phyloP scores from a whole-genome alignment of 1,140 invertebrate species.

The Stegodyphus dumicola region DNA sequence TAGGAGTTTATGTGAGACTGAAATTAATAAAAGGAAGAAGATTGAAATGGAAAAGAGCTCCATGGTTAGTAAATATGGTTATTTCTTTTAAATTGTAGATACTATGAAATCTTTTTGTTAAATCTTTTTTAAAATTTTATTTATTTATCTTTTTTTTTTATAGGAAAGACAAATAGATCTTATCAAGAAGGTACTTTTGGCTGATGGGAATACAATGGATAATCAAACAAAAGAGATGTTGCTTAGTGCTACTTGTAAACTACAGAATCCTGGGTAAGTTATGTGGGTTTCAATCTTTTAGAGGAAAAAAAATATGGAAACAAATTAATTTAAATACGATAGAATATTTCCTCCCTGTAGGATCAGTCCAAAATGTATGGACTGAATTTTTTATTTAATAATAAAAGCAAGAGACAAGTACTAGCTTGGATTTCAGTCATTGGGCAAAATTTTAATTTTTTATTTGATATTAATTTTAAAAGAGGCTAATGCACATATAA shows the following conservation, averaged over 20 bases:
- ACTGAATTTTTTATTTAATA: too few species aligned
- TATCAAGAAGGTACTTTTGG: constrained; percentile 79
- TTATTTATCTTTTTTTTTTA: constrained; percentile 51
- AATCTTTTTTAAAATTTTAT: not conserved
- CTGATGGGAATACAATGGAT: constrained; percentile 76
- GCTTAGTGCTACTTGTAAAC: constrained; percentile 71
- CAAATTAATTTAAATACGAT: too few species aligned
- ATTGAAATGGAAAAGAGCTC: constrained; percentile 75
- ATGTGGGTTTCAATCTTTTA: too few species aligned
- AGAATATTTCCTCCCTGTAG: too few species aligned
- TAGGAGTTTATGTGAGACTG: constrained; percentile 80
- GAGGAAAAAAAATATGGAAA: too few species aligned
- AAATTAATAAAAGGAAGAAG: constrained; percentile 76
- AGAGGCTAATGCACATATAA: too few species aligned
- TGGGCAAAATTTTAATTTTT: too few species aligned
- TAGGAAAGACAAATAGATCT: constrained; percentile 80
- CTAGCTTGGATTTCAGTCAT: too few species aligned
- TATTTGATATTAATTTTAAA: too few species aligned
- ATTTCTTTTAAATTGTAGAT: not conserved
- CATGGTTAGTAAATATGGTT: constrained; percentile 69
- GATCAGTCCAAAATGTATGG: too few species aligned
- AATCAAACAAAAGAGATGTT: constrained; percentile 83
- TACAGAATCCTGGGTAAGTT: not conserved
- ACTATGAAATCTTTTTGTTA: not conserved
- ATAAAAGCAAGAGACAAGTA: too few species aligned